These are phyloP conservation scores for Oceanodroma tethys DNA, from an alignment of 2,113 vertebrate species.

Conservation along the genomic window DNA sequence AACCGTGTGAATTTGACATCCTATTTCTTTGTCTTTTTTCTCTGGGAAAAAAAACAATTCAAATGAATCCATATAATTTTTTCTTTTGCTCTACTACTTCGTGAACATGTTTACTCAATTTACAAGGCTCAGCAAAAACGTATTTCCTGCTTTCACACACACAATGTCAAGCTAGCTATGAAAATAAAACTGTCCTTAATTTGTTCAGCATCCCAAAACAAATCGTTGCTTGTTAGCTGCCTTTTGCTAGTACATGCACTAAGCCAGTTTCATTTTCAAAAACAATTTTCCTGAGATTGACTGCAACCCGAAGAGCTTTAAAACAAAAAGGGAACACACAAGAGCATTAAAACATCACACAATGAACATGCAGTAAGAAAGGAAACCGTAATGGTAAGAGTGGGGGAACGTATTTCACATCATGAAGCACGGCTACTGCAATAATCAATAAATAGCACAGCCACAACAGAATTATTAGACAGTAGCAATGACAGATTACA, in stretches of 20 bases:
- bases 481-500: constrained; percentile 11
- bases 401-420: constrained; percentile 36
- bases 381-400: constrained; percentile 33
- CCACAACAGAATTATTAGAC: constrained; percentile 37
- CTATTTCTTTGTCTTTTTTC: background rate
- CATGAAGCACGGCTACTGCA: background rate
- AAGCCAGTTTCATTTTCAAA: background rate
- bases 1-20: background rate
- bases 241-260: background rate
- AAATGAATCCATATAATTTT: background rate
- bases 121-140: background rate
- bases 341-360: background rate
- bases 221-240: background rate
- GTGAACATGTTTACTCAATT: background rate
- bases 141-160: background rate
- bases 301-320: background rate
- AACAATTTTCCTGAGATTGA: background rate
- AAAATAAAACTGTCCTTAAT: background rate
- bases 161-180: background rate
- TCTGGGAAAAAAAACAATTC: background rate
- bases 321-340: background rate
- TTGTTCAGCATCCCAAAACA: background rate
- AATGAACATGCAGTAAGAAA: background rate
- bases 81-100: background rate
- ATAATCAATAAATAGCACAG: constrained; percentile 31